Conservation (phyloP, 2,888 invertebrate genomes). For the Linnaemya vulpina region DNA sequence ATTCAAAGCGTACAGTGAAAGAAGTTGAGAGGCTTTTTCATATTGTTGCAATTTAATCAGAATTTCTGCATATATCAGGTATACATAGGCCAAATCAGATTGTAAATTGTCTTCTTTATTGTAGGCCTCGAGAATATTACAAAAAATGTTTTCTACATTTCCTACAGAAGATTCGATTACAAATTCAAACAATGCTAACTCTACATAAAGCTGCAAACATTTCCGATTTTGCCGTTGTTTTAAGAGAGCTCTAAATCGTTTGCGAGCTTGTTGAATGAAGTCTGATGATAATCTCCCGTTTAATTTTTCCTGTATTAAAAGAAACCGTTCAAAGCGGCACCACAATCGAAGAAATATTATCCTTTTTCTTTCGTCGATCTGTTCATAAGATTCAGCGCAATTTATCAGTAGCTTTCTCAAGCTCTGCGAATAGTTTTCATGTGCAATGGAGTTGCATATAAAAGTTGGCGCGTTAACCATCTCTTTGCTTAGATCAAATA, state of each 20-base stretch:
- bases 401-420: constrained; percentile 84
- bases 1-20: constrained; percentile 74
- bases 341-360: constrained; percentile 85
- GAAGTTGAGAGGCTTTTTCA: constrained; percentile 75
- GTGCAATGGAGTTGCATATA: constrained; percentile 85
- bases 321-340: constrained; percentile 85
- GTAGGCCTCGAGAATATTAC: constrained; percentile 82
- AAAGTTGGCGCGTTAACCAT: constrained; percentile 86
- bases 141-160: constrained; percentile 80
- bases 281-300: constrained; percentile 80
- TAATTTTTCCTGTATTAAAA: constrained; percentile 84
- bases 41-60: constrained; percentile 73
- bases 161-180: constrained; percentile 79
- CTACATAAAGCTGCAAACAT: constrained; percentile 85
- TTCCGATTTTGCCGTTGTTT: constrained; percentile 84
- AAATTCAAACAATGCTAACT: constrained; percentile 86
- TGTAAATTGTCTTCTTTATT: constrained; percentile 67
- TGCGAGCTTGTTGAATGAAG: constrained; percentile 79
- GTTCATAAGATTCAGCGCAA: constrained; percentile 84
- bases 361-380: constrained; percentile 83
- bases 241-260: constrained; percentile 84
- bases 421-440: constrained; percentile 85
- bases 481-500: constrained; percentile 82
- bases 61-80: constrained; percentile 77
- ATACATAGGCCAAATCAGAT: constrained; percentile 77